A percentile compares a stretch with the other conserved stretches of the same genome.
Conservation (phyloP, 2,797 vertebrate genomes). For the Hypotaenidia okinawae region DNA sequence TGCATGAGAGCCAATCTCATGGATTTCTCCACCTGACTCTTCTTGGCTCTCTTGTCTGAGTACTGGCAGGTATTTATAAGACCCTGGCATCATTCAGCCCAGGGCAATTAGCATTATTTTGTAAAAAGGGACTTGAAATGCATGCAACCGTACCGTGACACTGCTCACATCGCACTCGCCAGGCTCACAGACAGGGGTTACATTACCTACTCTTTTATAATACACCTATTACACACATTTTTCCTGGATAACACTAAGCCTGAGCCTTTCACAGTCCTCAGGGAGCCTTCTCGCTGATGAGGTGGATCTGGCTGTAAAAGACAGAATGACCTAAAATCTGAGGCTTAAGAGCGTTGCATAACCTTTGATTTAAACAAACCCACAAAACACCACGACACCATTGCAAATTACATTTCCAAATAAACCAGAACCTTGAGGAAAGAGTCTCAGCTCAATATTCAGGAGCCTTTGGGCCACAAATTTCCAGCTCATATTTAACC, state of each 20-base stretch:
- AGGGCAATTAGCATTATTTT: slow-evolving; percentile 57
- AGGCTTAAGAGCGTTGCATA: slow-evolving; percentile 5
- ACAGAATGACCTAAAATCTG: slow-evolving; percentile 38
- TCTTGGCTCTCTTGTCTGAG: neutral
- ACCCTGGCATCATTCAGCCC: neutral
- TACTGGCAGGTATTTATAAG: slow-evolving; percentile 33
- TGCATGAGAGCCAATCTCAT: neutral
- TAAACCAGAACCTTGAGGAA: slow-evolving; percentile 45
- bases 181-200: neutral
- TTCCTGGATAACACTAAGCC: slow-evolving; percentile 30
- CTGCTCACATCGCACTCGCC: neutral
- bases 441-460: neutral
- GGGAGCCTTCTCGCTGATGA: slow-evolving; percentile 27
- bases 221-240: slow-evolving; percentile 31
- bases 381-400: neutral
- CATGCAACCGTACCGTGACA: neutral
- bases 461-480: neutral
- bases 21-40: slow-evolving; percentile 15
- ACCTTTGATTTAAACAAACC: neutral
- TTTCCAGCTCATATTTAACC: slow-evolving; percentile 18
- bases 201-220: slow-evolving; percentile 11
- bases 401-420: slow-evolving; percentile 49
- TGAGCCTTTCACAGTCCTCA: neutral
- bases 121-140: slow-evolving; percentile 15
- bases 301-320: slow-evolving; percentile 33